Evolutionary conservation across 2,113 vertebrate species (phyloP).

Genomic region (Callipepla squamata): DNA sequence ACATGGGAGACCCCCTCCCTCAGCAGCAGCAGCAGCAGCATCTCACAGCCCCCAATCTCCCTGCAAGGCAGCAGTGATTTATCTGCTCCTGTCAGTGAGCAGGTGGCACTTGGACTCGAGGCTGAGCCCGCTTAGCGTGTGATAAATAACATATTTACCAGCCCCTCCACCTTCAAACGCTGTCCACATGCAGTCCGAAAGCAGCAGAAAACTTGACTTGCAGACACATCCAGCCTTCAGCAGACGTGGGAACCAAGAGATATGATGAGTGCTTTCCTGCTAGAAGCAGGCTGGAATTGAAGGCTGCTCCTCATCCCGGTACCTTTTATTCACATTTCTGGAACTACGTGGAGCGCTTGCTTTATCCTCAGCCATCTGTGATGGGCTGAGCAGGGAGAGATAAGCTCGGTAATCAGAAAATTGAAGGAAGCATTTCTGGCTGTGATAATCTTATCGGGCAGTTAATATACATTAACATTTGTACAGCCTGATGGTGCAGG

Average conservation of each 20-base stretch:
- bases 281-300: conserved; percentile 48
- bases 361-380: conserved; percentile 74
- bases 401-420: conserved; percentile 78
- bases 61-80: background rate
- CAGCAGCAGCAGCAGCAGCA: background rate
- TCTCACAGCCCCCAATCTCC: background rate
- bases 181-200: background rate
- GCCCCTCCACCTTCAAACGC: conserved; percentile 18
- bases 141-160: conserved; percentile 53
- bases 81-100: background rate
- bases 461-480: conserved; percentile 70
- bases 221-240: conserved; percentile 54
- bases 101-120: conserved; percentile 41
- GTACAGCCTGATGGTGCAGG: conserved; percentile 52
- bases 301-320: background rate
- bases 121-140: conserved; percentile 14
- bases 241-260: background rate
- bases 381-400: conserved; percentile 69
- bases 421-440: conserved; percentile 74
- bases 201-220: background rate
- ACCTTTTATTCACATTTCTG: conserved; percentile 65
- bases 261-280: conserved; percentile 54
- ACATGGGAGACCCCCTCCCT: background rate
- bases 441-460: conserved; percentile 74
- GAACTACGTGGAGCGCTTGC: conserved; percentile 53